These are phyloP conservation scores for Ceratosolen solmsi DNA, from an alignment of 1,140 invertebrate genomes.

Conservation along the genomic window DNA sequence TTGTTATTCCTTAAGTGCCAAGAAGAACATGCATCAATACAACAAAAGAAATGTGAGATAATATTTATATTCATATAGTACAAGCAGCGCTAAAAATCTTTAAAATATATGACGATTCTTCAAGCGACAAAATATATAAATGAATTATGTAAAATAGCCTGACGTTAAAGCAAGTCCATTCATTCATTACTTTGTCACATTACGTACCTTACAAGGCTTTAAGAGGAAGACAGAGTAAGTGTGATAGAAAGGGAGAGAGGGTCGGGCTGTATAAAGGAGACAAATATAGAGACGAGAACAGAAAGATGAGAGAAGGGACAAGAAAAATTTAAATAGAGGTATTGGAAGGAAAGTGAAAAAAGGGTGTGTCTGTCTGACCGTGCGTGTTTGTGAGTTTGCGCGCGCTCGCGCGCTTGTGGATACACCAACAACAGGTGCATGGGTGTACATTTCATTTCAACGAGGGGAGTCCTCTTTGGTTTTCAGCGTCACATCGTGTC, in stretches of 20 bases:
- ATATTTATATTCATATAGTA: neutral
- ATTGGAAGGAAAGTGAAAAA: neutral
- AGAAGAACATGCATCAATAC: neutral
- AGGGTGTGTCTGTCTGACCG: no score
- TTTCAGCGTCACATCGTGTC: neutral
- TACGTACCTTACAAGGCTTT: neutral
- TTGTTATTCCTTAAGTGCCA: neutral
- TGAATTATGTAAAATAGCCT: neutral
- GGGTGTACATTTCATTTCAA: neutral
- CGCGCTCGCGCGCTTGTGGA: neutral
- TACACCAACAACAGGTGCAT: conserved; percentile 2
- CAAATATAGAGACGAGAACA: neutral
- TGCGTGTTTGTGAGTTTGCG: no score
- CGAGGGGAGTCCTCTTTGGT: neutral
- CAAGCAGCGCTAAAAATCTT: neutral
- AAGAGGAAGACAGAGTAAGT: neutral
- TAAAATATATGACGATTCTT: neutral
- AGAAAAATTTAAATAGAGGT: neutral
- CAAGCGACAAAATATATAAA: neutral
- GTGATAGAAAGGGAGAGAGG: neutral
- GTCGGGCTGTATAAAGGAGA: no score
- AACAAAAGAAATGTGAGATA: neutral
- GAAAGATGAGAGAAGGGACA: neutral
- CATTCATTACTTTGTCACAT: neutral
- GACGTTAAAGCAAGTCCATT: neutral